Percentiles rank a stretch among this genome's conserved stretches.
Evolutionary conservation across 2,888 invertebrate species (phyloP).

Genomic region (Caenorhabditis sp.): DNA sequence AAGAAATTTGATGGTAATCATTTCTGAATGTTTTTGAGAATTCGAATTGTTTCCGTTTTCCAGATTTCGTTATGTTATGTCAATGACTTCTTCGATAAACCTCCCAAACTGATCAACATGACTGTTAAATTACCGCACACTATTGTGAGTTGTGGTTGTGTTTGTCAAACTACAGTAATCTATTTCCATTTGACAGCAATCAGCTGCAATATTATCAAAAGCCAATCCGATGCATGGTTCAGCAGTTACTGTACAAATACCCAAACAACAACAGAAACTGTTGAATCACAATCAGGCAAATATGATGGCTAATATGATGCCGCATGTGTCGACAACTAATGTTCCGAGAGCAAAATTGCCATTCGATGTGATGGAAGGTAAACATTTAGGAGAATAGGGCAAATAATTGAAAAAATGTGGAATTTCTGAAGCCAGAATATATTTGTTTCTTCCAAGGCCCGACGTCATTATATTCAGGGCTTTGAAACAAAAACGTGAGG

Average conservation of each 20-base stretch:
- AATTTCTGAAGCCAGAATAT: too few species aligned
- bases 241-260: conserved; percentile 39
- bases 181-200: conserved; percentile 22
- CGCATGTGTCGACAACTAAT: not conserved
- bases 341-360: not conserved
- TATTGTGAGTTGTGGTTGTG: conserved; percentile 16
- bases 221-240: conserved; percentile 52
- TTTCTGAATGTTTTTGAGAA: too few species aligned
- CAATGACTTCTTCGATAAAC: conserved; percentile 50
- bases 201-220: conserved; percentile 26
- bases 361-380: not conserved
- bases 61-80: conserved; percentile 45
- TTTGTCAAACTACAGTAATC: too few species aligned
- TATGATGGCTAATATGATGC: not conserved
- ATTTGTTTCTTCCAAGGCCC: too few species aligned
- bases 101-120: conserved; percentile 49
- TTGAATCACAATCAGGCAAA: conserved; percentile 1
- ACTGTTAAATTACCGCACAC: conserved; percentile 47
- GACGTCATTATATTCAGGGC: too few species aligned
- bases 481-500: too few species aligned
- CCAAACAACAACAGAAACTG: conserved; percentile 20
- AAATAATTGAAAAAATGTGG: too few species aligned
- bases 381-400: too few species aligned
- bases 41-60: too few species aligned
- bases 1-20: conserved; percentile 40